A percentile compares a stretch with the other conserved stretches of the same genome.
Conservation (phyloP, 1,140 invertebrate genomes). For the Glomeris maerens region DNA sequence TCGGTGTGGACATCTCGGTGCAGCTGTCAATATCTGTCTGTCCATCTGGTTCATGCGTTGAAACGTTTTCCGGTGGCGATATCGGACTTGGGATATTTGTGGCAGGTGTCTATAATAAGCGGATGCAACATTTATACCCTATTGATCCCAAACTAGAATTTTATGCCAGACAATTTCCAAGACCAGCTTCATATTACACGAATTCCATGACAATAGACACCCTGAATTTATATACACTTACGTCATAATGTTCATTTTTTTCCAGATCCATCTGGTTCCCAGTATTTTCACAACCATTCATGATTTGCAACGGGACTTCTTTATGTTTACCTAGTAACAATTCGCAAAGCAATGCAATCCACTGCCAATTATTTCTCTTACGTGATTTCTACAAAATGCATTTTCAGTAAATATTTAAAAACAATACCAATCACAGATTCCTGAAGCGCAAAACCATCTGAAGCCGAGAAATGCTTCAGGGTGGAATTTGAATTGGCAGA, state of each 20-base stretch:
- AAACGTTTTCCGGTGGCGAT: background rate
- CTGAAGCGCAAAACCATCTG: conserved; percentile 23
- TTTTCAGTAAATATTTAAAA: background rate
- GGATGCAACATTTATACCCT: background rate
- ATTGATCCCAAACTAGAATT: conserved; percentile 11
- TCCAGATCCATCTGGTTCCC: conserved; percentile 1
- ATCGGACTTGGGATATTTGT: conserved; percentile 7
- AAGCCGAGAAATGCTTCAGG: background rate
- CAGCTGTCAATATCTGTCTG: conserved; percentile 10
- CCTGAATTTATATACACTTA: no score
- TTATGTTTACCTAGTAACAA: background rate
- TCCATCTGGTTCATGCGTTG: background rate
- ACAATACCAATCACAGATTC: conserved; percentile 22
- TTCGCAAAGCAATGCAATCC: background rate
- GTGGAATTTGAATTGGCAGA: background rate
- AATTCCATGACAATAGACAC: no score
- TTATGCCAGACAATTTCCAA: no score
- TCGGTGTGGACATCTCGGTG: background rate
- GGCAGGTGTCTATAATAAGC: background rate
- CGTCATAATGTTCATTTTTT: no score
- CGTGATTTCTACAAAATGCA: background rate
- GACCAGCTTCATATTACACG: no score
- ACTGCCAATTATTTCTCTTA: background rate
- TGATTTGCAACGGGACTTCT: conserved; percentile 1
- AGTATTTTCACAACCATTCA: background rate